Evolutionary conservation across 2,113 vertebrate species (phyloP).

Genomic region (Leiothrix lutea): DNA sequence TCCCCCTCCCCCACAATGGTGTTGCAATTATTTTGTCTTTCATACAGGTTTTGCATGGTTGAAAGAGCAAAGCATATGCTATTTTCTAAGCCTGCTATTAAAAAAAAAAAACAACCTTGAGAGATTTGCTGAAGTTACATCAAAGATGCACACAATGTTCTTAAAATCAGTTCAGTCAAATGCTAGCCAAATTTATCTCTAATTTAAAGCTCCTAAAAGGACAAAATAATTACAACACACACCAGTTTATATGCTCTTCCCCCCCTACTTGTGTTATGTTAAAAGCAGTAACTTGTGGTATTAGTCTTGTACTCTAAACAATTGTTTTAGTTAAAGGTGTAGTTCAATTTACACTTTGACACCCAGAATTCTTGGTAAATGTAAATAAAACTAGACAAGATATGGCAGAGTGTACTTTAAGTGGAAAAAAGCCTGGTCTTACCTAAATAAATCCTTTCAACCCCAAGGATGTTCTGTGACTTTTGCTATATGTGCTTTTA

Average conservation of each 20-base stretch:
- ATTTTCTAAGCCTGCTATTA: background rate
- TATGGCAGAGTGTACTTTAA: slow-evolving; percentile 37
- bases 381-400: slow-evolving; percentile 59
- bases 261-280: slow-evolving; percentile 25
- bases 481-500: slow-evolving; percentile 64
- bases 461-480: slow-evolving; percentile 37
- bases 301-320: slow-evolving; percentile 55
- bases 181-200: background rate
- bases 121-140: background rate
- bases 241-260: background rate
- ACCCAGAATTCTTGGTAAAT: slow-evolving; percentile 60
- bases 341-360: slow-evolving; percentile 63
- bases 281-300: slow-evolving; percentile 48
- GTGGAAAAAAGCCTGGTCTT: slow-evolving; percentile 49
- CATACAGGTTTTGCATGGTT: background rate
- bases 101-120: background rate
- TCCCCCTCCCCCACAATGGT: background rate
- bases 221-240: slow-evolving; percentile 54
- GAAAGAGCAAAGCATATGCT: slow-evolving; percentile 30
- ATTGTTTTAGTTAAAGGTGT: slow-evolving; percentile 58
- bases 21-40: slow-evolving; percentile 49
- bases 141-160: background rate
- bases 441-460: slow-evolving; percentile 40
- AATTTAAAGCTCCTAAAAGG: slow-evolving; percentile 39
- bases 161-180: slow-evolving; percentile 29